Conservation (phyloP, 2,888 invertebrate genomes). For the Epinotia ramella region DNA sequence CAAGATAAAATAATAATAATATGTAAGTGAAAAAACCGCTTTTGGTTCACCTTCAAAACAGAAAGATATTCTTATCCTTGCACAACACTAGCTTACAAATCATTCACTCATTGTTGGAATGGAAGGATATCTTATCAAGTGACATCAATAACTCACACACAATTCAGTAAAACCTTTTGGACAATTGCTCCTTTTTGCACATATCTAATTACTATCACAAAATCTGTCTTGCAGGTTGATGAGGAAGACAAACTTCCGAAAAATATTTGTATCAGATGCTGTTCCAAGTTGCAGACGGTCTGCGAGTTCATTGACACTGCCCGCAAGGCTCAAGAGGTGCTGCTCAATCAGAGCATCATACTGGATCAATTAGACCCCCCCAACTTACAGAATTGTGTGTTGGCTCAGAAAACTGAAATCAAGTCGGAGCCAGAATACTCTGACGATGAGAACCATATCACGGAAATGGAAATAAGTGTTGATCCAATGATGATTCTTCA, state of each 20-base stretch:
- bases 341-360: conserved; percentile 70
- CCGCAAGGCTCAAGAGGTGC: conserved; percentile 86
- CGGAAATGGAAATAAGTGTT: conserved; percentile 88
- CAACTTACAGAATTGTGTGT: conserved; percentile 42
- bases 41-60: too few species aligned
- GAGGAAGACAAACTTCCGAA: conserved; percentile 88
- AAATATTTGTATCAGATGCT: conserved; percentile 88
- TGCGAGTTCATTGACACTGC: conserved; percentile 89
- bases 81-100: too few species aligned
- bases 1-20: too few species aligned
- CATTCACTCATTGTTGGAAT: too few species aligned
- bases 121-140: neutral
- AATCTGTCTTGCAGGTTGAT: conserved; percentile 81
- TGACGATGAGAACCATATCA: conserved; percentile 65
- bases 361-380: conserved; percentile 75
- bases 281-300: conserved; percentile 87
- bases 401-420: conserved; percentile 50
- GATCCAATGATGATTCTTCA: conserved; percentile 89
- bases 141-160: neutral
- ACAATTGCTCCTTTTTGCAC: neutral
- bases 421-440: conserved; percentile 50
- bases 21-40: too few species aligned
- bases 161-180: neutral
- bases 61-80: too few species aligned
- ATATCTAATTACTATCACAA: neutral